phyloP scores from a whole-genome alignment of 2,888 invertebrate species.

The Chaitophorus viminalis region DNA sequence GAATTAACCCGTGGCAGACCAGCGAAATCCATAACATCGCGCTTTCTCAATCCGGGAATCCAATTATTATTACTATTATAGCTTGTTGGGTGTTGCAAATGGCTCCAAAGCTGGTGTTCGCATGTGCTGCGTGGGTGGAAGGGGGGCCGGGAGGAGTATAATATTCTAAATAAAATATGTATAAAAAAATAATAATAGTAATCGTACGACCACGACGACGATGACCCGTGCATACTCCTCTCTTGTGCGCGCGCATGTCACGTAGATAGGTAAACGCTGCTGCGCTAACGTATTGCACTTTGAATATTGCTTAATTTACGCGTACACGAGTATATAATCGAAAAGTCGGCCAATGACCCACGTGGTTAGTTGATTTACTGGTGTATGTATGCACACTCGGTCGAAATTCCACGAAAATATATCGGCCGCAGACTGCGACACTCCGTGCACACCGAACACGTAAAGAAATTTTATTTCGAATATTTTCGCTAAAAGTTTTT shows the following conservation, averaged over 20 bases:
- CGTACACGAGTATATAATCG: slow-evolving; percentile 6
- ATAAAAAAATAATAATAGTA: no score
- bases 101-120: neutral
- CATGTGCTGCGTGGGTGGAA: neutral
- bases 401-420: neutral
- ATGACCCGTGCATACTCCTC: neutral
- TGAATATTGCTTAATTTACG: slow-evolving; percentile 17
- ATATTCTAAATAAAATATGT: no score
- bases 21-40: slow-evolving; percentile 6
- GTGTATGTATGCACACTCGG: neutral
- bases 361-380: neutral
- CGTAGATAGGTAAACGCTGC: neutral
- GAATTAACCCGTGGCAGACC: slow-evolving; percentile 20
- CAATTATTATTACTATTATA: slow-evolving; percentile 9
- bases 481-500: slow-evolving; percentile 18
- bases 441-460: no score
- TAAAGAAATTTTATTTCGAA: neutral
- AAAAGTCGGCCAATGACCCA: slow-evolving; percentile 28
- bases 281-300: slow-evolving; percentile 27
- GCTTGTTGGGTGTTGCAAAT: neutral
- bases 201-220: neutral
- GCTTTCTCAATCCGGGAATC: slow-evolving; percentile 45
- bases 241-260: neutral
- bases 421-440: neutral
- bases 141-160: neutral